Evolutionary conservation across 2,113 vertebrate species (phyloP).

Genomic region (Scortum barcoo): DNA sequence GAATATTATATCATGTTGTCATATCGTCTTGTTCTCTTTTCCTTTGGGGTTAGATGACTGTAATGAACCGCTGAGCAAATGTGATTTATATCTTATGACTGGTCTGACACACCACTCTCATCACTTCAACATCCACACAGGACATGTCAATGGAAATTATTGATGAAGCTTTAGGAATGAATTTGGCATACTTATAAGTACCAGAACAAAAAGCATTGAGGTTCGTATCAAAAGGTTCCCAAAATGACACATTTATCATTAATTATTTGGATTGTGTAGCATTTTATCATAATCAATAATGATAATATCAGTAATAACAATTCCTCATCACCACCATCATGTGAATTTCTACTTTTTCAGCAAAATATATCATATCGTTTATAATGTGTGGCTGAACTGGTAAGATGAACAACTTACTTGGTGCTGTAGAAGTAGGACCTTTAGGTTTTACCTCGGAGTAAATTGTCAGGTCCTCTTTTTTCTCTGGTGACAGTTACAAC

Average conservation of each 20-base stretch:
- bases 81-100: neutral
- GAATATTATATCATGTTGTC: too few relatives aligned
- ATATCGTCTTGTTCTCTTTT: too few relatives aligned
- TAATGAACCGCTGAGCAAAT: neutral
- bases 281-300: neutral
- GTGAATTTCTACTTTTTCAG: neutral
- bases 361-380: neutral
- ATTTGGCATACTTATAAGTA: neutral
- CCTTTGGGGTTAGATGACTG: too few relatives aligned
- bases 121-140: neutral
- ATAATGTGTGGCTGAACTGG: neutral
- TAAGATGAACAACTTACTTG: neutral
- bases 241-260: neutral
- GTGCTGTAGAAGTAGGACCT: accelerated
- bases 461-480: neutral
- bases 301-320: too few relatives aligned
- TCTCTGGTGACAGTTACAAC: neutral
- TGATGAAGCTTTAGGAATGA: neutral
- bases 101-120: neutral
- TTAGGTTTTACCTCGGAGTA: constrained; percentile 17
- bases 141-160: neutral
- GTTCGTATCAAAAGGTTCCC: neutral
- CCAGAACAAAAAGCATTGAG: neutral
- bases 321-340: neutral
- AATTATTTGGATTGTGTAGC: neutral